Evolutionary conservation across 2,888 invertebrate species (phyloP).

Genomic region (Oligia fasciuncula): DNA sequence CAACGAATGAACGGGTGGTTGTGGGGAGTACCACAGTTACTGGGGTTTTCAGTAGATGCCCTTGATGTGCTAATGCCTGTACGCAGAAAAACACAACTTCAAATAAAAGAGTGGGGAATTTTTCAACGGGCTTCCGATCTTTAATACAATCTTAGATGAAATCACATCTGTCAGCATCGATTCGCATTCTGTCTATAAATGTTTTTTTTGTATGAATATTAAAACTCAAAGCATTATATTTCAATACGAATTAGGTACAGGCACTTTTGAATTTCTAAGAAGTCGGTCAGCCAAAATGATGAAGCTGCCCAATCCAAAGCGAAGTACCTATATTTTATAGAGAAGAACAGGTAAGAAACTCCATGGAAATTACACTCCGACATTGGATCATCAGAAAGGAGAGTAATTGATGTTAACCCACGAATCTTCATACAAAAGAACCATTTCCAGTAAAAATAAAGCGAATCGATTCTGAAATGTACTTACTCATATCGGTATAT

Average conservation of each 20-base stretch:
- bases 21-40: slow-evolving; percentile 96
- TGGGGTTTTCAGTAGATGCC: slow-evolving; percentile 91
- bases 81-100: slow-evolving; percentile 1
- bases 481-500: neutral
- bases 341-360: neutral
- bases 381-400: neutral
- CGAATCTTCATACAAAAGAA: neutral
- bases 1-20: slow-evolving; percentile 94
- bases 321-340: neutral
- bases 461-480: neutral
- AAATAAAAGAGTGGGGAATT: neutral
- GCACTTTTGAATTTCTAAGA: neutral
- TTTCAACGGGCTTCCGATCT: neutral
- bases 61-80: slow-evolving; percentile 92
- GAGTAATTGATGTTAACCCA: neutral
- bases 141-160: neutral
- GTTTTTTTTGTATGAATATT: neutral
- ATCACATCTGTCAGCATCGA: neutral
- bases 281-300: neutral
- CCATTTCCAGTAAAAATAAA: neutral
- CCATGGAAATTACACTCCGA: neutral
- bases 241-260: neutral
- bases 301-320: neutral
- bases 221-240: neutral
- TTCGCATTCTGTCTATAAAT: neutral